Evolutionary conservation across 1,140 invertebrate genomes (phyloP).

Genomic region (Eueides isabella): DNA sequence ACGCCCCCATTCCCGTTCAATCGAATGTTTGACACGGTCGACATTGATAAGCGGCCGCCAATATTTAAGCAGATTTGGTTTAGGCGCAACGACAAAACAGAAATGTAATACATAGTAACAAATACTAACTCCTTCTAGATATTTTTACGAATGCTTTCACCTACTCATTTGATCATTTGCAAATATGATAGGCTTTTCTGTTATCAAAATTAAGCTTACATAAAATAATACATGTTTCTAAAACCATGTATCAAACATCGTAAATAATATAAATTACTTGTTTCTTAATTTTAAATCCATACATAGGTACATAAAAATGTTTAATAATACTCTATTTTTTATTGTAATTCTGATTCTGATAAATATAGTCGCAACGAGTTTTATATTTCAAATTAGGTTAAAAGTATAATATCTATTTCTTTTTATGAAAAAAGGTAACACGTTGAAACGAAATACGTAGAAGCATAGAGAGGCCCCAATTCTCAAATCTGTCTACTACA

Average conservation of each 20-base stretch:
- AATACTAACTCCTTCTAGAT: not conserved
- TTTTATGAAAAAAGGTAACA: slow-evolving; percentile 26
- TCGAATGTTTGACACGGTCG: slow-evolving; percentile 24
- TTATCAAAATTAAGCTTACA: not conserved
- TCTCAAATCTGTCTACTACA: slow-evolving; percentile 45
- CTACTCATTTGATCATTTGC: not conserved
- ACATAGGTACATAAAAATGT: no score
- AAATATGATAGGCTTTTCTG: not conserved
- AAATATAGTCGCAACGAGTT: not conserved
- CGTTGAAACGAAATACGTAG: slow-evolving; percentile 33
- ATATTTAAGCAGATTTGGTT: slow-evolving; percentile 22
- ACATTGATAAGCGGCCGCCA: slow-evolving; percentile 25
- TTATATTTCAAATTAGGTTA: not conserved
- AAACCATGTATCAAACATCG: not conserved
- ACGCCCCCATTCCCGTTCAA: slow-evolving; percentile 32
- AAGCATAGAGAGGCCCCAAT: slow-evolving; percentile 43
- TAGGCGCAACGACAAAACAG: not conserved
- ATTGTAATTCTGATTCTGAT: not conserved
- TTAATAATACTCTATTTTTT: not conserved
- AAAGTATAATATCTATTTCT: not conserved
- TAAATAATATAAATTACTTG: no score
- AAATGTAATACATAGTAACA: not conserved
- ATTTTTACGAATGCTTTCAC: not conserved
- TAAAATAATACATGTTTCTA: not conserved
- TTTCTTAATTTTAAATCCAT: no score